phyloP scores from a whole-genome alignment of 2,113 vertebrate genomes.

The Thamnophis sirtalis region DNA sequence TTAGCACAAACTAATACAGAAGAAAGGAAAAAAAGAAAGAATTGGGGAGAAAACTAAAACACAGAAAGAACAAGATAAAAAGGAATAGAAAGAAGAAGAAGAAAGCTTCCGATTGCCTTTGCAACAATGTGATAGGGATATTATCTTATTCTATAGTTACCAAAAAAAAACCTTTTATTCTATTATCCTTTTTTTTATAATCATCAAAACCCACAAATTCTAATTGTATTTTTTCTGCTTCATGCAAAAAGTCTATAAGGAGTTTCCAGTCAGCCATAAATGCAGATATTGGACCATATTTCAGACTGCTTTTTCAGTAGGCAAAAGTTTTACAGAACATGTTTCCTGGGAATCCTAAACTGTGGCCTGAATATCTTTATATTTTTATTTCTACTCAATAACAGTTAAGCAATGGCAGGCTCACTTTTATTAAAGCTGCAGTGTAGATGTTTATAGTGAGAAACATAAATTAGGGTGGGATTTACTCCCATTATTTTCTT shows the following conservation, averaged over 20 bases:
- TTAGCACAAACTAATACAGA: neutral
- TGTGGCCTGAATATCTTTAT: neutral
- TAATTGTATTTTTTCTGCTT: neutral
- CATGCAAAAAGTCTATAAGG: neutral
- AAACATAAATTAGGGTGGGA: neutral
- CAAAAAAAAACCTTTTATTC: neutral
- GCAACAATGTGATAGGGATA: neutral
- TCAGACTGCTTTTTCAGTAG: neutral
- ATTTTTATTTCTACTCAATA: neutral
- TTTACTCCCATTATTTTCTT: neutral
- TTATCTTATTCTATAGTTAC: neutral
- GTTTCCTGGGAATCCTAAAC: neutral
- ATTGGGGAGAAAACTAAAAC: neutral
- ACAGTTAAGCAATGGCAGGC: neutral
- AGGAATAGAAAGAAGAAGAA: neutral
- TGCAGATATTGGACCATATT: neutral
- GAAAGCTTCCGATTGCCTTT: neutral
- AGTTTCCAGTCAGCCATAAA: neutral
- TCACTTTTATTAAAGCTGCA: neutral
- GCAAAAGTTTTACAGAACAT: neutral
- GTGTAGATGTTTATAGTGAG: neutral
- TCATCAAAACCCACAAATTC: neutral
- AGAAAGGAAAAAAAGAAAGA: neutral
- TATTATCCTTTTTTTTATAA: neutral
- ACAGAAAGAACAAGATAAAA: neutral